Conservation (phyloP, 2,113 vertebrate species). For the Corythoichthys intestinalis region DNA sequence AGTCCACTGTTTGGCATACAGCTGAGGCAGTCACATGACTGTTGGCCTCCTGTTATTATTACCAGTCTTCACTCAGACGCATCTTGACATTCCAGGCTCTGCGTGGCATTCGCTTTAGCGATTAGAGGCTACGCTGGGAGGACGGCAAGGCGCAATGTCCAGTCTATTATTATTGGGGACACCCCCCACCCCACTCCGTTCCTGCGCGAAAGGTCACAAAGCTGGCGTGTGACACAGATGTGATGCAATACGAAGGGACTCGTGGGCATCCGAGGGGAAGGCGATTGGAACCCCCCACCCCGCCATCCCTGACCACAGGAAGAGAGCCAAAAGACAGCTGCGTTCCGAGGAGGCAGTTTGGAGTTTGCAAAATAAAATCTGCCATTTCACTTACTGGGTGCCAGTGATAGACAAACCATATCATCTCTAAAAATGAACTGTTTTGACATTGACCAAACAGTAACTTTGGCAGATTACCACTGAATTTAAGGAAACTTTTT, state of each 20-base stretch:
- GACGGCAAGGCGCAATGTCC: conserved; percentile 40
- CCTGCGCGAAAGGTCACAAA: conserved; percentile 58
- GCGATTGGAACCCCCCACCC: conserved; percentile 29
- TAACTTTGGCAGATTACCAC: too few relatives aligned
- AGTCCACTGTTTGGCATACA: not conserved
- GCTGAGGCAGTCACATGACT: not conserved
- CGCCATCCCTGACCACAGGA: conserved; percentile 43
- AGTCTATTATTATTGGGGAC: conserved; percentile 48
- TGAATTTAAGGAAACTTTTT: too few relatives aligned
- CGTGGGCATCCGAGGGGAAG: conserved; percentile 49
- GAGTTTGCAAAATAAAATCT: not conserved
- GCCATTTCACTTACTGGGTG: too few relatives aligned
- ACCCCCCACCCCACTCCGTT: not conserved
- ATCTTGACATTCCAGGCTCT: not conserved
- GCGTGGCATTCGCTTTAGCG: not conserved
- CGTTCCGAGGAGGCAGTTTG: conserved; percentile 39
- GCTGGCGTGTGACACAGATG: conserved; percentile 52
- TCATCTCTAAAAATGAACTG: not conserved
- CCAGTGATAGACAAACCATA: not conserved
- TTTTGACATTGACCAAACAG: too few relatives aligned
- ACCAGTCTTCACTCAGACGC: conserved; percentile 11
- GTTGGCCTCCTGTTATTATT: not conserved
- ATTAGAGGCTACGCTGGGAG: conserved; percentile 10
- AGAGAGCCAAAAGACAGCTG: conserved; percentile 58
- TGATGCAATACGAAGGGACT: conserved; percentile 57